Evolutionary conservation across 2,113 vertebrate species (phyloP).

Genomic region (Barbus barbus): DNA sequence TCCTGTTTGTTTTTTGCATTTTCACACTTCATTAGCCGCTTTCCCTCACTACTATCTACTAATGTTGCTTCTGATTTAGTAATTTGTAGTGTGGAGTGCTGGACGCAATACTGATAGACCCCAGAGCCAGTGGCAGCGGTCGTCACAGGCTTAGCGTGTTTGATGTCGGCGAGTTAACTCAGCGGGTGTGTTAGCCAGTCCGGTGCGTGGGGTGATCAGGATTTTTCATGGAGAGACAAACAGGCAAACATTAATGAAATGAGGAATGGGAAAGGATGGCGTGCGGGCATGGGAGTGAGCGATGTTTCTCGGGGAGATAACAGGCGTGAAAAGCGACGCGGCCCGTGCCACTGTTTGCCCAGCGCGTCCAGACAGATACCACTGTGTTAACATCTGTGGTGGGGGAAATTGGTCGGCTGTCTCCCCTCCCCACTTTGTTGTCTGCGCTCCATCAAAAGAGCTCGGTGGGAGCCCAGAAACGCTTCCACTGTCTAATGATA

Average conservation of each 20-base stretch:
- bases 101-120: slow-evolving; percentile 60
- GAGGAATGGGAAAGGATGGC: slow-evolving; percentile 43
- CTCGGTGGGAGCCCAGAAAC: slow-evolving; percentile 56
- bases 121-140: slow-evolving; percentile 46
- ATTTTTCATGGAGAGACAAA: slow-evolving; percentile 38
- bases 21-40: slow-evolving; percentile 62
- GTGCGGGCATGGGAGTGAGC: not conserved
- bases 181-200: slow-evolving; percentile 51
- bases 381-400: slow-evolving; percentile 61
- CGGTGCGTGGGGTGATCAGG: slow-evolving; percentile 56
- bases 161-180: slow-evolving; percentile 58
- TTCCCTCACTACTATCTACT: slow-evolving; percentile 53
- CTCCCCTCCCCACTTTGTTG: slow-evolving; percentile 56
- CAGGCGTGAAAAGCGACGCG: slow-evolving; percentile 53
- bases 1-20: slow-evolving; percentile 19
- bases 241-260: slow-evolving; percentile 53
- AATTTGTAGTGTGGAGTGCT: slow-evolving; percentile 63
- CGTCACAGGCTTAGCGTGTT: slow-evolving; percentile 59
- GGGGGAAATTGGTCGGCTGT: slow-evolving; percentile 54
- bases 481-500: slow-evolving; percentile 60
- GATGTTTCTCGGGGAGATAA: slow-evolving; percentile 49
- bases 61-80: slow-evolving; percentile 44
- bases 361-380: slow-evolving; percentile 57
- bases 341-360: slow-evolving; percentile 56
- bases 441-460: slow-evolving; percentile 56